phyloP scores from a whole-genome alignment of 2,797 vertebrate species.

The Arrhamphus sclerolepis region DNA sequence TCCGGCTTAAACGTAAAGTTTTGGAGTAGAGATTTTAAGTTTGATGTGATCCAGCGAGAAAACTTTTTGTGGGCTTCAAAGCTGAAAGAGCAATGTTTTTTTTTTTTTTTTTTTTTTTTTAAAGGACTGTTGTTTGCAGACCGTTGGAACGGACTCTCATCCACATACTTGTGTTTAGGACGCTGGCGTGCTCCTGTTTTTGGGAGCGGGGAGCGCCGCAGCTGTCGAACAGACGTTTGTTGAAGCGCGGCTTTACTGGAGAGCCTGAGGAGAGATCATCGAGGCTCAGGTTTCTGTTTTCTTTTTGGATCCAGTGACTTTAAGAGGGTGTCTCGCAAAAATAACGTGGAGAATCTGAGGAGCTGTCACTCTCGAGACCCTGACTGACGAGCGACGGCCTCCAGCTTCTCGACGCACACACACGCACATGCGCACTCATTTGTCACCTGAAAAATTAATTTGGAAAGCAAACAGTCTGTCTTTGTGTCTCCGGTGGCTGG shows the following conservation, averaged over 20 bases:
- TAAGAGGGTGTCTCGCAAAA: conserved; percentile 56
- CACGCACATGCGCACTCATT: conserved; percentile 45
- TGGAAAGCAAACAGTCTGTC: conserved; percentile 70
- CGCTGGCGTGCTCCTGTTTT: conserved; percentile 58
- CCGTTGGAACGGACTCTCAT: conserved; percentile 59
- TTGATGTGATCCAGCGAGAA: conserved; percentile 21
- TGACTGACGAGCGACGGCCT: conserved; percentile 21
- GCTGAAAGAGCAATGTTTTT: conserved; percentile 31
- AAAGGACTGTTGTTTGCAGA: conserved; percentile 57
- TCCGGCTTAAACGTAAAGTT: conserved; percentile 11
- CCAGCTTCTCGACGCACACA: conserved; percentile 13
- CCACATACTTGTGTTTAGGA: conserved; percentile 70
- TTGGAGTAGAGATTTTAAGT: conserved; percentile 22
- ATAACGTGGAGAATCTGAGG: conserved; percentile 47
- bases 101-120: conserved; percentile 40
- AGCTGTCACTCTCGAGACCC: conserved; percentile 19
- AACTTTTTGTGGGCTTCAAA: conserved; percentile 20
- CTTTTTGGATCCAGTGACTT: conserved; percentile 71
- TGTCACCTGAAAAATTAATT: conserved; percentile 75
- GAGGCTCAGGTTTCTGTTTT: conserved; percentile 76
- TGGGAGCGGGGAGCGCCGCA: conserved; percentile 61
- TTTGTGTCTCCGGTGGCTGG: conserved; percentile 73
- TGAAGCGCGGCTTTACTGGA: conserved; percentile 59
- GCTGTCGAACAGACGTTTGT: conserved; percentile 77
- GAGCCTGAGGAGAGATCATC: conserved; percentile 50